Evolutionary conservation across 2,113 vertebrate species (phyloP).

Genomic region (Anser cygnoides): DNA sequence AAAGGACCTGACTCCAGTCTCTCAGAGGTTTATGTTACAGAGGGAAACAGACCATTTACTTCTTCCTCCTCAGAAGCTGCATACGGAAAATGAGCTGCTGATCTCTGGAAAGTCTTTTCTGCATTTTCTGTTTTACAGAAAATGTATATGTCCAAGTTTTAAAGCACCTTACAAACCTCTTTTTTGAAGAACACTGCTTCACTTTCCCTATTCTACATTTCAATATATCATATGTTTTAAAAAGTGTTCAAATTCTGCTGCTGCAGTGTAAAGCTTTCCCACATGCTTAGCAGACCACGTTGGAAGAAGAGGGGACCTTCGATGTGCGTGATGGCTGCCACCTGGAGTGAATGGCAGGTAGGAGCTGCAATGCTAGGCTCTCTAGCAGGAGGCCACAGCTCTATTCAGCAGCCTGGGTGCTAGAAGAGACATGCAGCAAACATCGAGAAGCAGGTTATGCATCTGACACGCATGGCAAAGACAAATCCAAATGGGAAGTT

Average conservation of each 20-base stretch:
- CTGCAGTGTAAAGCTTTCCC: background rate
- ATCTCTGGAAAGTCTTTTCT: background rate
- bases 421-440: background rate
- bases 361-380: background rate
- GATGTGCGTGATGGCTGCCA: background rate
- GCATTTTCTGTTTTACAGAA: background rate
- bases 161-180: background rate
- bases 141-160: background rate
- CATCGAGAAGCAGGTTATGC: background rate
- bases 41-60: background rate
- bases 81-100: background rate
- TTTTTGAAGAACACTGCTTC: background rate
- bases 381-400: background rate
- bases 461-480: background rate
- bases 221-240: background rate
- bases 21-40: background rate
- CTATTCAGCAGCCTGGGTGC: background rate
- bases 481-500: slow-evolving; percentile 36
- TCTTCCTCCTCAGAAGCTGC: background rate
- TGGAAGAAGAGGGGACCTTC: background rate
- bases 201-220: background rate
- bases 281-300: background rate
- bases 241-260: background rate
- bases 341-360: background rate
- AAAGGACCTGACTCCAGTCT: background rate